Evolutionary conservation across 2,888 invertebrate genomes (phyloP).

Genomic region (Synergus itoensis): DNA sequence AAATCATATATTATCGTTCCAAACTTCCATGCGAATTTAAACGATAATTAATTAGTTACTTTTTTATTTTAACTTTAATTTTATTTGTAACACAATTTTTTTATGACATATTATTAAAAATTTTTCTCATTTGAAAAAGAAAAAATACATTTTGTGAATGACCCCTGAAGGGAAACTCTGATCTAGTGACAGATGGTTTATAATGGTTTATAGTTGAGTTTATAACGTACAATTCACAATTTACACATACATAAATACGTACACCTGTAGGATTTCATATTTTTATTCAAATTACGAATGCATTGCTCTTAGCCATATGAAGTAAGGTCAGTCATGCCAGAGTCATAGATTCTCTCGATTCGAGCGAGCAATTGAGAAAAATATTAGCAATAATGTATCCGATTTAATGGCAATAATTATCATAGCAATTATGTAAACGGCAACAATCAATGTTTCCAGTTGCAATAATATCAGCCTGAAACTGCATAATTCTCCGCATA

Average conservation of each 20-base stretch:
- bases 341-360: conserved; percentile 10
- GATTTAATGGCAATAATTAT: conserved; percentile 29
- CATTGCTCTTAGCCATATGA: conserved; percentile 14
- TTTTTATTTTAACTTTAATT: too few relatives aligned
- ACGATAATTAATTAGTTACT: not conserved
- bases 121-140: too few relatives aligned
- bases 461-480: conserved; percentile 5
- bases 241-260: conserved; percentile 15
- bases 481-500: not conserved
- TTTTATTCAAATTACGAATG: not conserved
- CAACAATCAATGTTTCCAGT: conserved; percentile 36
- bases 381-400: conserved; percentile 19
- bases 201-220: not conserved
- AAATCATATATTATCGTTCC: not conserved
- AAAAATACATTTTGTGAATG: too few relatives aligned
- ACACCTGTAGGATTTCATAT: not conserved
- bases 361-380: not conserved
- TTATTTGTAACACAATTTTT: too few relatives aligned
- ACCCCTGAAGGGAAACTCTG: not conserved
- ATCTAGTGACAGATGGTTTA: conserved; percentile 9
- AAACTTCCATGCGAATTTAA: not conserved
- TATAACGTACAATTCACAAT: not conserved
- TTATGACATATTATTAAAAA: too few relatives aligned
- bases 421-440: conserved; percentile 31
- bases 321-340: conserved; percentile 12